Conservation (phyloP, 2,888 invertebrate genomes). For the Parnassius mnemosyne region DNA sequence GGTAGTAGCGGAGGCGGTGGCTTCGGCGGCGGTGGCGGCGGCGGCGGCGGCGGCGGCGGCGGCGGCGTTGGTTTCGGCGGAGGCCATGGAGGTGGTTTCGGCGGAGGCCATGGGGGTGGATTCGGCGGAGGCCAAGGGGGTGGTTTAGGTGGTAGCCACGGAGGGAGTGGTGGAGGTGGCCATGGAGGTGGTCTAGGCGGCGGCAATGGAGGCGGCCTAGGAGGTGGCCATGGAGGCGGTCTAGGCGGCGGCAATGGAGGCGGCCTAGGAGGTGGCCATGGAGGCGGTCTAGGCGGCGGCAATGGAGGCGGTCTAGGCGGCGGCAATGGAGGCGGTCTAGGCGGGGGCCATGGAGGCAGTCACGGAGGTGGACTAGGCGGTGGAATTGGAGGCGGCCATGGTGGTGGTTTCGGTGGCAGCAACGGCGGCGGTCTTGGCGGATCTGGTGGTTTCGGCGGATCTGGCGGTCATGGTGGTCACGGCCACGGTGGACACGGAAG, state of each 20-base stretch:
- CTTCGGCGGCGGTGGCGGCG: conserved; percentile 34
- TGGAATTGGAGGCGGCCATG: conserved; percentile 33
- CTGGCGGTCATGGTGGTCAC: conserved; percentile 29
- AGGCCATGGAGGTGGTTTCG: conserved; percentile 34
- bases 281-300: conserved; percentile 32
- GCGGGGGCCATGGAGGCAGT: conserved; percentile 33
- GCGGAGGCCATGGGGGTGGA: conserved; percentile 33
- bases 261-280: conserved; percentile 28
- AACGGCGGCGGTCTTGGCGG: conserved; percentile 24
- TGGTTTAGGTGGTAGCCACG: conserved; percentile 36
- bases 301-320: conserved; percentile 39
- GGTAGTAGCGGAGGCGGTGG: conserved; percentile 47
- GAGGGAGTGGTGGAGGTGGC: conserved; percentile 37
- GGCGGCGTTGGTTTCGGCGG: conserved; percentile 34
- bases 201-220: conserved; percentile 35
- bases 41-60: conserved; percentile 34
- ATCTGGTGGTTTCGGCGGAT: conserved; percentile 34
- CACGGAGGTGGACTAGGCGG: conserved; percentile 31
- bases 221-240: conserved; percentile 35
- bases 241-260: conserved; percentile 33
- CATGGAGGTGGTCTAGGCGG: conserved; percentile 36
- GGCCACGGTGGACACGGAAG: conserved; percentile 33
- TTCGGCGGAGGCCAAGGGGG: conserved; percentile 30
- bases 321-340: conserved; percentile 14
- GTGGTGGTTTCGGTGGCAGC: conserved; percentile 29